Evolutionary conservation across 1,140 invertebrate genomes (phyloP).

Genomic region (Philopotamus ludificatus): DNA sequence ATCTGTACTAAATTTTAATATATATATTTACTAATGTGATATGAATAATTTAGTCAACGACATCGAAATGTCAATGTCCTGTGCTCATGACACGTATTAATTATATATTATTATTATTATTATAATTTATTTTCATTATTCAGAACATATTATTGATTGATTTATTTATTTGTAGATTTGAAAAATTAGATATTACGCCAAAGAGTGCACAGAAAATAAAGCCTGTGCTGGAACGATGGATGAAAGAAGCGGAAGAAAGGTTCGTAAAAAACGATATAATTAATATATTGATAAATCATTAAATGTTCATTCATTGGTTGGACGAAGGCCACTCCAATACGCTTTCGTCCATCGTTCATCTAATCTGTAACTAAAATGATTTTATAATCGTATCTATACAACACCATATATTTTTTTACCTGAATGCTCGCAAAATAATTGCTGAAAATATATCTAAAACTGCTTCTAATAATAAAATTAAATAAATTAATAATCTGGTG

Average conservation of each 20-base stretch:
- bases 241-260: slow-evolving; percentile 97
- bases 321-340: neutral
- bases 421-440: no score
- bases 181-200: slow-evolving; percentile 98
- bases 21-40: slow-evolving; percentile 21
- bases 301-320: neutral
- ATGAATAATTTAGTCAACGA: slow-evolving; percentile 12
- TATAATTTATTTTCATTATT: no score
- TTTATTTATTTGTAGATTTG: slow-evolving; percentile 74
- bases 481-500: no score
- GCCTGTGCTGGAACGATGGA: slow-evolving; percentile 96
- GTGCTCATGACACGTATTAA: slow-evolving; percentile 50
- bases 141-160: no score
- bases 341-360: neutral
- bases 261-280: slow-evolving; percentile 55
- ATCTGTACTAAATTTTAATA: slow-evolving; percentile 33
- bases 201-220: slow-evolving; percentile 99
- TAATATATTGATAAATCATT: neutral
- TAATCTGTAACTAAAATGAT: no score
- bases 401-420: no score
- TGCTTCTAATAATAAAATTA: no score
- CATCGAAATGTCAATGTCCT: slow-evolving; percentile 69
- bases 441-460: no score
- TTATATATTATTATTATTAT: no score
- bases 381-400: no score